Percentiles rank a stretch among this genome's conserved stretches.
phyloP scores from a whole-genome alignment of 2,113 vertebrate genomes.

The Bostrychus sinensis region DNA sequence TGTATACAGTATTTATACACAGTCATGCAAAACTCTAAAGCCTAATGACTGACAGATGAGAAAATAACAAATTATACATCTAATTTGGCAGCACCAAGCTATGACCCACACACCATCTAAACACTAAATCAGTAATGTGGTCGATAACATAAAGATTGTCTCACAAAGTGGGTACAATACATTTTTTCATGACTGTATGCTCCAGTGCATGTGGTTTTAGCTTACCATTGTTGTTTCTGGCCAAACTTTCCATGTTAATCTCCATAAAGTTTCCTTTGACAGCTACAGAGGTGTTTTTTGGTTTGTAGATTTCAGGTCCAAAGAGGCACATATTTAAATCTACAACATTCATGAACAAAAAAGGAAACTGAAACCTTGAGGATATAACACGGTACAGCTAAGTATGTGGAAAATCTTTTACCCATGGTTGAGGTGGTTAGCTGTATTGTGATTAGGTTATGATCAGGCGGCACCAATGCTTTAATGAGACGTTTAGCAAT shows the following conservation, averaged over 20 bases:
- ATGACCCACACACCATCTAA: too few relatives aligned
- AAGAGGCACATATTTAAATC: constrained; percentile 47
- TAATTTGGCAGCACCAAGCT: too few relatives aligned
- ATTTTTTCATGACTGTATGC: too few relatives aligned
- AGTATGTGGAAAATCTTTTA: constrained; percentile 12
- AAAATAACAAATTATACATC: too few relatives aligned
- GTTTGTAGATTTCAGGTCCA: constrained; percentile 5
- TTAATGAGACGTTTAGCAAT: constrained; percentile 49
- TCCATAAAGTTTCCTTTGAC: constrained; percentile 51
- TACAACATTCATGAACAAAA: constrained; percentile 15
- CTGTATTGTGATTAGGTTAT: constrained; percentile 18
- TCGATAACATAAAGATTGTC: too few relatives aligned
- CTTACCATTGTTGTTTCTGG: constrained; percentile 60
- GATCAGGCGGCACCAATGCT: constrained; percentile 7
- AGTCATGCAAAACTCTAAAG: too few relatives aligned
- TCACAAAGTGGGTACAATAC: too few relatives aligned
- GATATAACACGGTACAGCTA: background rate
- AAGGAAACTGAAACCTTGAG: too few relatives aligned
- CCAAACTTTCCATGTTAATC: constrained; percentile 47
- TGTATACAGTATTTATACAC: too few relatives aligned
- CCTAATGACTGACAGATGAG: too few relatives aligned
- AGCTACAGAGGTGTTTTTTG: constrained; percentile 17
- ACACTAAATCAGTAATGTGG: too few relatives aligned
- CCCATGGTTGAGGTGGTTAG: constrained; percentile 45
- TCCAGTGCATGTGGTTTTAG: too few relatives aligned